Conservation (phyloP, 2,888 invertebrate genomes). For the Anthoptus insignis region DNA sequence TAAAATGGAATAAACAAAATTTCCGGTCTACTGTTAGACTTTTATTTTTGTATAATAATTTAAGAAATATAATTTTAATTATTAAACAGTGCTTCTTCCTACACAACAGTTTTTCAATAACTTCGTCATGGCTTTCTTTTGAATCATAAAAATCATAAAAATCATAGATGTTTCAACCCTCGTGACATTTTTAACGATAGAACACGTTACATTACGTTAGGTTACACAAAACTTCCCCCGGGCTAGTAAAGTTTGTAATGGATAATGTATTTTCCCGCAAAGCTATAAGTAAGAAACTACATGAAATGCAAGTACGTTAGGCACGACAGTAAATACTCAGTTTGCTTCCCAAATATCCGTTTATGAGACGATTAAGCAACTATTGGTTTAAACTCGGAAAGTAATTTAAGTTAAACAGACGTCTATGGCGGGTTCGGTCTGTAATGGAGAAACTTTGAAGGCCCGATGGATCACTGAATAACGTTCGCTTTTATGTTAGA, state of each 20-base stretch:
- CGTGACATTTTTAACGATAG: too few relatives aligned
- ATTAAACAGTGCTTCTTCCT: too few relatives aligned
- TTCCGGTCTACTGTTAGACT: too few relatives aligned
- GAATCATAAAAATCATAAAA: too few relatives aligned
- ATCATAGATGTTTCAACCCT: too few relatives aligned
- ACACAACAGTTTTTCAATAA: too few relatives aligned
- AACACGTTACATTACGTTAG: too few relatives aligned
- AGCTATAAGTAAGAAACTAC: not conserved
- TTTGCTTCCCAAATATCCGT: constrained; percentile 42
- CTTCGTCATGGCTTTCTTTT: too few relatives aligned
- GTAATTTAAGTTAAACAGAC: constrained; percentile 65
- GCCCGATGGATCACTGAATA: constrained; percentile 58
- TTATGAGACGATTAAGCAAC: constrained; percentile 52
- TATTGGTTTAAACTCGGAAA: constrained; percentile 58
- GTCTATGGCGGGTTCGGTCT: constrained; percentile 51
- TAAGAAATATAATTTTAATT: too few relatives aligned
- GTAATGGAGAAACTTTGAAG: constrained; percentile 58
- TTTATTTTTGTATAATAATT: too few relatives aligned
- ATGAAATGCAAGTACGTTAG: constrained; percentile 13
- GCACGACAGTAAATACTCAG: constrained; percentile 20
- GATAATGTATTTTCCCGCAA: not conserved
- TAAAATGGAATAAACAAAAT: too few relatives aligned
- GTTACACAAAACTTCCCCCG: too few relatives aligned
- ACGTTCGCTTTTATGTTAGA: constrained; percentile 42
- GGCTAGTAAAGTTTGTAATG: not conserved